Evolutionary conservation across 2,888 invertebrate species (phyloP), one percentile per base, ranked within the genome.

Genomic region (Rhingia rostrata): DNA sequence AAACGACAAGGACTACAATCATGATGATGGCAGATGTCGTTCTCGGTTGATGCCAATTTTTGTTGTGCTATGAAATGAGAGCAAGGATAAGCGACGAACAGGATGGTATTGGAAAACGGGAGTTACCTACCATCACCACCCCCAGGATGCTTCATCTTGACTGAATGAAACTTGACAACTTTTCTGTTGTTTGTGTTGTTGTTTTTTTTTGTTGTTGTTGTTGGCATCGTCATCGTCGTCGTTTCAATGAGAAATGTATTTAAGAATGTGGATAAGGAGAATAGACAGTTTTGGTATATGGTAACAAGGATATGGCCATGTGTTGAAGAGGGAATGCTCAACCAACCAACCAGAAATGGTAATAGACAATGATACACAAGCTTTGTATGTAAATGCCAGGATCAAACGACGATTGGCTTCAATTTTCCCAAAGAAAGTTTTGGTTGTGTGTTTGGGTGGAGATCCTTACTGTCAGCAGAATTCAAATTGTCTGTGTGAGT

Each of bases 301-400:
- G 30, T n/a, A n/a, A 41, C 4, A 41, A 43, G 33, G 39, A 32
- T n/a, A 6, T 32, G 12, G n/a, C 39, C 39, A 49, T 58, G 58
- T 37, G 58, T 22, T 22, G 39, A 2, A 12, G 33, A 58, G n/a
- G 32, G 22, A 37, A 35, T 37, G n/a, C 30, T 45, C 30, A 30
- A 45, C 35, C 73, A 63, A 54, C 73, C 64, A 74, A 74, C 74
- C 74, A 74, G 63, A 49, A 74, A 64, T 45, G 56, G 2, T 49
- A 33, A 47, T 32, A 74, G 58, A 64, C 74, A 74, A 74, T 74
- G 64, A 14, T 64, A 74, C 54, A 56, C 64, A 74, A 39, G 47
- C 49, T 74, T n/a, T 60, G 10, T 51, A 54, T 53, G 37, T 54
- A 39, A 64, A 64, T 49, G 35, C 14, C 64, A 47, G 49, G 14